Conservation (phyloP, 1,140 invertebrate species). For the Zaprionus ghesquierei region DNA sequence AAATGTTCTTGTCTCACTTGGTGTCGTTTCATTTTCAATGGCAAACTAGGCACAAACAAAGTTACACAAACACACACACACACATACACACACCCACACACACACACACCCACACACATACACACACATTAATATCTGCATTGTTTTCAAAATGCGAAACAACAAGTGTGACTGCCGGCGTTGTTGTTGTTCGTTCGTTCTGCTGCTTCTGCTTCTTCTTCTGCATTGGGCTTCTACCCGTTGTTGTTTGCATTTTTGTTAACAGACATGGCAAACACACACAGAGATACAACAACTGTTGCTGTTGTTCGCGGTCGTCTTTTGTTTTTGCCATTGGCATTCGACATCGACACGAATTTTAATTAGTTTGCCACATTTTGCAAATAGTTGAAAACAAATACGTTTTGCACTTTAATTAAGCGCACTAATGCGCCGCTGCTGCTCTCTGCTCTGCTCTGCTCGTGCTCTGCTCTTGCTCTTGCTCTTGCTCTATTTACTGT, state of each 20-base stretch:
- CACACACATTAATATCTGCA: conserved; percentile 5
- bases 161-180: conserved; percentile 51
- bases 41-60: conserved; percentile 1
- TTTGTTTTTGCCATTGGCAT: conserved; percentile 77
- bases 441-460: conserved; percentile 8
- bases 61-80: background rate
- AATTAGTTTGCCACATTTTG: conserved; percentile 78
- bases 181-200: conserved; percentile 4
- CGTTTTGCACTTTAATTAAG: conserved; percentile 67
- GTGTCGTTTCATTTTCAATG: conserved; percentile 25
- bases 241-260: conserved; percentile 37
- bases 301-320: conserved; percentile 48
- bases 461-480: conserved; percentile 9
- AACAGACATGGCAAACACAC: conserved; percentile 42
- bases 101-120: background rate
- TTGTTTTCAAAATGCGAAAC: conserved; percentile 45
- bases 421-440: conserved; percentile 1
- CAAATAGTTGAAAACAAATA: conserved; percentile 75
- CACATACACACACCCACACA: conserved; percentile 1
- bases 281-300: conserved; percentile 43
- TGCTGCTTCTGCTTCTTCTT: background rate
- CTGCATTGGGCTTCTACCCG: background rate
- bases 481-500: conserved; percentile 27
- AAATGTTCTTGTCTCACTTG: conserved; percentile 23
- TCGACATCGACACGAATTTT: conserved; percentile 71